Base-by-base conservation (phyloP, 1,140 invertebrate genomes). In the Heliothis subflexa region DNA sequence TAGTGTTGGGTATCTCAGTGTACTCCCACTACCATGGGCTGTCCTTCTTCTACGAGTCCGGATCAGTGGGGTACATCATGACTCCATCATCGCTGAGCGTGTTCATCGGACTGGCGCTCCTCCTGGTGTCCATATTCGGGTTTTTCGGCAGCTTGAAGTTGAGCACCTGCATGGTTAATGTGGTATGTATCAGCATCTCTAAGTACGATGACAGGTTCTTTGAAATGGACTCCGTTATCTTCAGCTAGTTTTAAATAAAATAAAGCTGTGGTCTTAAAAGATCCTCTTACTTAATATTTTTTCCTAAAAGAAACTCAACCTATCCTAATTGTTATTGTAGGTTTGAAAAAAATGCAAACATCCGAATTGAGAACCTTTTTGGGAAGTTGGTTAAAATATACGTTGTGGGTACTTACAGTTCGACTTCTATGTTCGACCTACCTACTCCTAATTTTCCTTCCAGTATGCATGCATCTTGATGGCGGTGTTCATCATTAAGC, bases 121-220 rank as follows among this genome's bases (percentile, higher is more conserved):
- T 98, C 52, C 86, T 97, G 7, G 96, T 98, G 11, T 97, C 97
- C 1, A 95, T 97, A 61, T 96, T 98, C 83, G 98, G 98, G 47
- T 98, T 97, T 87, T 97, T 97, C 79, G 98, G 98, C 25, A 98
- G 97, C 3, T 91, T 97, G 49, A 97, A 96, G 89, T 97, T 97
- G 89, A 98, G 97, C 86, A 97, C 97, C 4, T 97, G 97, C 88
- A 96, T 98, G 95, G 96, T 98, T n/a, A 96, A 98, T 83, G 94
- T 96, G 85, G 97, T 97, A 95, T 10, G 61, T 62, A 62, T 21
- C 16, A 10, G 16, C 5, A 21, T 21, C 3, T 40, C 0, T 40
- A 40, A 40, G 33, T 9, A 9, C 3, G 33, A 33, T 33, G 7
- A 33, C 21, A 1, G 21, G 33, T 7, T 40, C 33, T 9, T 40